phyloP scores from a whole-genome alignment of 1,140 invertebrate species.

The Acarapis woodi region DNA sequence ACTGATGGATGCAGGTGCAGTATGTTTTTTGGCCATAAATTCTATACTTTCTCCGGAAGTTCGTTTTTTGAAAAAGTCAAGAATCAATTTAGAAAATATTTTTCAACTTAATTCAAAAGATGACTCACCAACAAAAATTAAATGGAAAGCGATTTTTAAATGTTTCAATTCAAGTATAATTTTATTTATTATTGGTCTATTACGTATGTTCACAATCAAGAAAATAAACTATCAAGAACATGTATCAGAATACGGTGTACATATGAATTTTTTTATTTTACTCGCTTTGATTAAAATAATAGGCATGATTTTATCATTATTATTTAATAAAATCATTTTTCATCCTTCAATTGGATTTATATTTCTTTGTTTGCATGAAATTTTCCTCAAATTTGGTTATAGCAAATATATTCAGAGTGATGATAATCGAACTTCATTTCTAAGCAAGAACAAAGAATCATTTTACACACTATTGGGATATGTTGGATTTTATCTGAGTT shows the following conservation, averaged over 20 bases:
- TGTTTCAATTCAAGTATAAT: conserved; percentile 10
- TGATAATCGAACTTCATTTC: conserved; percentile 25
- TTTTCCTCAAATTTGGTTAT: conserved; percentile 25
- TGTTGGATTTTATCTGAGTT: conserved; percentile 42
- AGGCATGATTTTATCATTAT: not conserved
- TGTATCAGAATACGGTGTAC: conserved; percentile 65
- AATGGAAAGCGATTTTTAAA: conserved; percentile 4
- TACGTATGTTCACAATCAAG: conserved; percentile 24
- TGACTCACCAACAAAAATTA: not conserved
- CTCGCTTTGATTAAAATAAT: conserved; percentile 42
- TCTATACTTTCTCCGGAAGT: conserved; percentile 10
- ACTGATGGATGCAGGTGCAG: conserved; percentile 85
- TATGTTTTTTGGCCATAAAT: conserved; percentile 48
- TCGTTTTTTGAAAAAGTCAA: not conserved
- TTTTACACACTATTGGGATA: conserved; percentile 53
- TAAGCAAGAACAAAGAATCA: conserved; percentile 65
- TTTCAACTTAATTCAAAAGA: not conserved
- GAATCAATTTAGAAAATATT: not conserved
- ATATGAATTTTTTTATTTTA: conserved; percentile 93
- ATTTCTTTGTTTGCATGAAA: not conserved
- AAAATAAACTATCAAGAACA: conserved; percentile 45
- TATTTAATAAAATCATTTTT: no score
- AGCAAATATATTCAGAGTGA: conserved; percentile 38
- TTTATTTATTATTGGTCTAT: conserved; percentile 29
- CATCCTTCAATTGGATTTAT: not conserved